Evolutionary conservation across 2,797 vertebrate species (phyloP).

Genomic region (Ataeniobius toweri): DNA sequence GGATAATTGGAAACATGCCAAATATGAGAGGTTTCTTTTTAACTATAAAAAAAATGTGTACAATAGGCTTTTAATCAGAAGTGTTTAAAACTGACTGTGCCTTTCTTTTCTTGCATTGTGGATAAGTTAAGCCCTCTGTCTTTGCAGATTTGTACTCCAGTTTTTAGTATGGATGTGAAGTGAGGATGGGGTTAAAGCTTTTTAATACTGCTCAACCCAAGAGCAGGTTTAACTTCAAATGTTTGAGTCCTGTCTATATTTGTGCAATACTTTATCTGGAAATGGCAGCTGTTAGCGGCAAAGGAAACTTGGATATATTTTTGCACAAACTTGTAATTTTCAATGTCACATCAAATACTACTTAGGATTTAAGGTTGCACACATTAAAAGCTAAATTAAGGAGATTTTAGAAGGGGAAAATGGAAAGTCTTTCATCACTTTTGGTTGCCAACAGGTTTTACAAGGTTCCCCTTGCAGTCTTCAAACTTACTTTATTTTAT

Average conservation of each 20-base stretch:
- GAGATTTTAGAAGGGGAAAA: not conserved
- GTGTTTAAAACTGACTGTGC: conserved; percentile 7
- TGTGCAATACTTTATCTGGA: conserved; percentile 52
- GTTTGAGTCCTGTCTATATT: conserved; percentile 1
- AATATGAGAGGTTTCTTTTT: not conserved
- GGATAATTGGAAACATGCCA: not conserved
- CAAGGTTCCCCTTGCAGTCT: not conserved
- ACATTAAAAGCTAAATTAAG: not conserved
- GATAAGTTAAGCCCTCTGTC: conserved; percentile 25
- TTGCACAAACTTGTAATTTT: conserved; percentile 1
- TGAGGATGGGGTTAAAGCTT: not conserved
- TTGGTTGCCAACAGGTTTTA: not conserved
- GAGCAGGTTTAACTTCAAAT: not conserved
- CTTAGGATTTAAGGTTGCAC: not conserved
- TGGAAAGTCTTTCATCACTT: not conserved
- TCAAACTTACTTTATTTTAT: not conserved
- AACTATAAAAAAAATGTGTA: not conserved
- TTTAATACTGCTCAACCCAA: conserved; percentile 1
- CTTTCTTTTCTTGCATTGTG: conserved; percentile 14
- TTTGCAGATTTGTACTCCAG: not conserved
- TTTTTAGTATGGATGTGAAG: not conserved
- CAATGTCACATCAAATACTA: not conserved
- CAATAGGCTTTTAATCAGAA: not conserved
- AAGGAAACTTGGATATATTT: not conserved
- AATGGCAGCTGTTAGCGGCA: not conserved